Evolutionary conservation across 2,888 invertebrate species (phyloP).

Genomic region (Diadegma fenestrale): DNA sequence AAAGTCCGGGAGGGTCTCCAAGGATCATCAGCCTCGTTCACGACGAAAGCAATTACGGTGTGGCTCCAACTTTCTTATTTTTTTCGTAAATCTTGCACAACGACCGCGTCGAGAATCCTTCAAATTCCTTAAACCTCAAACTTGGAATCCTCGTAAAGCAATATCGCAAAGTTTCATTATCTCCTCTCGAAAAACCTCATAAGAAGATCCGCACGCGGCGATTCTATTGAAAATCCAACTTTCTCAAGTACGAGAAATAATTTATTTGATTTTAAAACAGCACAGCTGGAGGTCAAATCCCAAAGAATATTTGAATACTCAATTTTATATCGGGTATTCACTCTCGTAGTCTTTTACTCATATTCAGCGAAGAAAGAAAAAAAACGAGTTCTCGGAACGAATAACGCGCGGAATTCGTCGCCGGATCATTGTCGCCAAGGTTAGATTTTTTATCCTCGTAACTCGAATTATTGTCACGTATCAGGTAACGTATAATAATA

Average conservation of each 20-base stretch:
- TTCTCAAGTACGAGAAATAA: constrained; percentile 7
- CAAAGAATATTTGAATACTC: constrained; percentile 43
- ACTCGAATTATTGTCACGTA: background rate
- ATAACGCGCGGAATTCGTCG: constrained; percentile 13
- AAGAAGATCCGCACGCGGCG: constrained; percentile 3
- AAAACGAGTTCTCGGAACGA: constrained; percentile 32
- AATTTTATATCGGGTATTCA: constrained; percentile 29
- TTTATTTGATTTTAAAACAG: constrained; percentile 51
- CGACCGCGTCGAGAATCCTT: constrained; percentile 41
- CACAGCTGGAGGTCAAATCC: constrained; percentile 20
- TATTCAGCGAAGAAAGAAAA: constrained; percentile 17
- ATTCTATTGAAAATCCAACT: constrained; percentile 21
- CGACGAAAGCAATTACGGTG: constrained; percentile 71
- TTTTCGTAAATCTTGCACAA: constrained; percentile 63
- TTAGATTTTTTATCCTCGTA: background rate
- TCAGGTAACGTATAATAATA: constrained; percentile 4
- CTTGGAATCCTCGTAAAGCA: constrained; percentile 60
- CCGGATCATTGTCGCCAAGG: constrained; percentile 20
- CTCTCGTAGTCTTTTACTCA: background rate
- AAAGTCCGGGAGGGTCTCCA: constrained; percentile 42
- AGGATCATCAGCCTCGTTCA: constrained; percentile 60
- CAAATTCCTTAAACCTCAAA: constrained; percentile 64
- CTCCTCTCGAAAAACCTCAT: constrained; percentile 1
- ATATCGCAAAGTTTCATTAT: background rate
- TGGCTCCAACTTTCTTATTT: constrained; percentile 68